Percentiles rank a stretch among this genome's conserved stretches.
Conservation (phyloP, 1,140 invertebrate species). For the Philopotamus ludificatus region DNA sequence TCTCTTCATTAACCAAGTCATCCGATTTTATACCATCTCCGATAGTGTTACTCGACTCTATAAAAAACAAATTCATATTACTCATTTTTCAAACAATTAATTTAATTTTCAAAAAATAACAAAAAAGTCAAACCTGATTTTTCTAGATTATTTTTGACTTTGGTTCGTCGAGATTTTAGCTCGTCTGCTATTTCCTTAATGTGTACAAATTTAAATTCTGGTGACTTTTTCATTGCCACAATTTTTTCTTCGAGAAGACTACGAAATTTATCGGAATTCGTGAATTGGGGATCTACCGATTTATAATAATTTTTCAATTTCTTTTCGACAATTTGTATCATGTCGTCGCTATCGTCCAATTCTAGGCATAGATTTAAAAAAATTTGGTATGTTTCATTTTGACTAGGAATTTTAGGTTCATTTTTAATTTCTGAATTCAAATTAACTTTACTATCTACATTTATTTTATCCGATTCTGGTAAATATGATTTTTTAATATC, state of each 20-base stretch:
- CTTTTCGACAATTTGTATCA: conserved; percentile 32
- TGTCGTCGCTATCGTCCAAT: conserved; percentile 31
- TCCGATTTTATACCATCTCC: too few species aligned
- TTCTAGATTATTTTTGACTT: too few species aligned
- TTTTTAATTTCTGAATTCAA: too few species aligned
- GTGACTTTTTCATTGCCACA: conserved; percentile 2
- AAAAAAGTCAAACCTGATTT: too few species aligned
- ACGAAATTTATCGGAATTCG: conserved; percentile 29
- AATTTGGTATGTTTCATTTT: conserved; percentile 17
- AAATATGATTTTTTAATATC: too few species aligned
- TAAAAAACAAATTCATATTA: too few species aligned
- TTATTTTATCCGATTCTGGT: too few species aligned
- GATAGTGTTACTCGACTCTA: too few species aligned
- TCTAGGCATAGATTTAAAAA: conserved; percentile 33
- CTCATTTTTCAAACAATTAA: too few species aligned
- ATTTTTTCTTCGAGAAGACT: conserved; percentile 26
- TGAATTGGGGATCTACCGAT: conserved; percentile 14
- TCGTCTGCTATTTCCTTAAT: conserved; percentile 32
- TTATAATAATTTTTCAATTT: conserved; percentile 32
- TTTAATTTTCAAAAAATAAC: too few species aligned
- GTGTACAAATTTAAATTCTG: conserved; percentile 23
- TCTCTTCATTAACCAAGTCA: background rate
- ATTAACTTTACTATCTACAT: too few species aligned
- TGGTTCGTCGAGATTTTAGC: conserved; percentile 33
- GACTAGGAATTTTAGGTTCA: too few species aligned